Percentiles rank a stretch among this genome's conserved stretches.
phyloP scores from a whole-genome alignment of 2,797 vertebrate species.

The Tarsius wallacei region DNA sequence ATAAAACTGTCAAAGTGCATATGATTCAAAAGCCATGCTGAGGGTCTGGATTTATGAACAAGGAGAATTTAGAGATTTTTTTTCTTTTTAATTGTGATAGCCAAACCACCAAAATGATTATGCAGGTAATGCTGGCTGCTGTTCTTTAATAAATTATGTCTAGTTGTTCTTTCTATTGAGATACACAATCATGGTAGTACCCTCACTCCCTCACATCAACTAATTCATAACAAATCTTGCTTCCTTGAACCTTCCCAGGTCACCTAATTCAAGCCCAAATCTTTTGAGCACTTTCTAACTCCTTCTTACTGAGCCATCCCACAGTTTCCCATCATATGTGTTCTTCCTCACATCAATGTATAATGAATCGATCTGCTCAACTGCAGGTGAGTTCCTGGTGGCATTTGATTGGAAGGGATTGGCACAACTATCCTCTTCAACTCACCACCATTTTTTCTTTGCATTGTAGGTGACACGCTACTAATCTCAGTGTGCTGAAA shows the following conservation, averaged over 20 bases:
- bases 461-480: neutral
- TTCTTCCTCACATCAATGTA: neutral
- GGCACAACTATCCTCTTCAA: neutral
- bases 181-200: neutral
- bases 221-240: neutral
- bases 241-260: neutral
- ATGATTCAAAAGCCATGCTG: neutral
- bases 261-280: neutral
- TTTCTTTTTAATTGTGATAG: neutral
- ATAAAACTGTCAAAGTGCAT: neutral
- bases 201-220: neutral
- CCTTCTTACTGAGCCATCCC: neutral
- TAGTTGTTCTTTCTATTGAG: neutral
- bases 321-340: fast-evolving
- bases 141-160: neutral
- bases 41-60: neutral
- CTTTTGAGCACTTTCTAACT: neutral
- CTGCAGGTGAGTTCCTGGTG: neutral
- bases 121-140: neutral
- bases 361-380: too few species aligned
- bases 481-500: neutral
- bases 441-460: neutral
- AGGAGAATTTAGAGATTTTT: neutral
- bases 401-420: neutral
- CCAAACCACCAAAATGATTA: neutral